Conservation (phyloP, 2,888 invertebrate species). For the Strigamia maritima region DNA sequence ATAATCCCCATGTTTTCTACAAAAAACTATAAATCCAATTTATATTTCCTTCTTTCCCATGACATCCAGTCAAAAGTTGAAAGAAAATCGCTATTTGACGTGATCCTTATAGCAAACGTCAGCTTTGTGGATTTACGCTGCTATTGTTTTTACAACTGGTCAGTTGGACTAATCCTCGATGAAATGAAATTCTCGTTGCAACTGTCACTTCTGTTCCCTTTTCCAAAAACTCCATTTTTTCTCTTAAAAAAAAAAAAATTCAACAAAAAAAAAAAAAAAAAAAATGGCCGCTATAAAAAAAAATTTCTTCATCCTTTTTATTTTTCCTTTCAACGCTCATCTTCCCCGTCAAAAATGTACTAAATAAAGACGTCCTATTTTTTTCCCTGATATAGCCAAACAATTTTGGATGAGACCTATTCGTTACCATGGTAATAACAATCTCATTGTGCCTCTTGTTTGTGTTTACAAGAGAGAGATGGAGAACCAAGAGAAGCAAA, state of each 20-base stretch:
- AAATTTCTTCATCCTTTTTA: neutral
- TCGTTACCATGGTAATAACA: neutral
- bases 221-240: neutral
- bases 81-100: neutral
- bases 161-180: neutral
- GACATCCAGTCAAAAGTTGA: neutral
- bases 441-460: neutral
- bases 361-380: neutral
- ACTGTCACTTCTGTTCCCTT: neutral
- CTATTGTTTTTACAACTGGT: constrained; percentile 8
- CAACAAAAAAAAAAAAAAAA: neutral
- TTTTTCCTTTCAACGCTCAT: neutral
- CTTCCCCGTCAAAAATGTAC: neutral
- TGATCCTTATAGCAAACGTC: neutral
- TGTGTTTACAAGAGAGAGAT: neutral
- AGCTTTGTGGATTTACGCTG: neutral
- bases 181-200: constrained; percentile 17
- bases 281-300: neutral
- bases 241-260: neutral
- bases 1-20: too few relatives aligned
- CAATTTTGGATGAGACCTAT: neutral
- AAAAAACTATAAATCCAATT: too few relatives aligned
- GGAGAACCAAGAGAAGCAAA: neutral
- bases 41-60: too few relatives aligned
- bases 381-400: neutral